Evolutionary conservation across 2,888 invertebrate species (phyloP).

Genomic region (Tupiocoris notatus): DNA sequence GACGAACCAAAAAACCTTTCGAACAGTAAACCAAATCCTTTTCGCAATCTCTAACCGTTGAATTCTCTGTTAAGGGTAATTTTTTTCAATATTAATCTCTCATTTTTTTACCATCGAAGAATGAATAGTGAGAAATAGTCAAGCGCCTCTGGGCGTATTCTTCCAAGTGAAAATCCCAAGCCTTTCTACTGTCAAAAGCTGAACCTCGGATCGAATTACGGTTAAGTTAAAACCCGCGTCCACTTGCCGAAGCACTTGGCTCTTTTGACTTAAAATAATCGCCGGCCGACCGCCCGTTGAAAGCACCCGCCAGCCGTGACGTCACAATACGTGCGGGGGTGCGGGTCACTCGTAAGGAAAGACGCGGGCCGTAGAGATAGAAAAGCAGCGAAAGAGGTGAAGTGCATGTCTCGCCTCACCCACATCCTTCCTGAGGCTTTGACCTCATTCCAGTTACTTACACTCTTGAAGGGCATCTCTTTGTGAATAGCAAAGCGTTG

Average conservation of each 20-base stretch:
- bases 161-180: background rate
- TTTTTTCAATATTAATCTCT: too few relatives aligned
- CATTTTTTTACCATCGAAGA: too few relatives aligned
- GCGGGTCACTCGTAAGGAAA: too few relatives aligned
- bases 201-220: background rate
- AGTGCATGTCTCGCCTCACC: slow-evolving; percentile 34
- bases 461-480: slow-evolving; percentile 16
- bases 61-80: too few relatives aligned
- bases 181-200: background rate
- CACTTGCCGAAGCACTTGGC: background rate
- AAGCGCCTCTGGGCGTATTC: too few relatives aligned
- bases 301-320: background rate
- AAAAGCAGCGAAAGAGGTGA: background rate
- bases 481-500: slow-evolving; percentile 25
- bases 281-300: background rate
- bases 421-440: slow-evolving; percentile 20
- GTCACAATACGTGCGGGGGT: background rate
- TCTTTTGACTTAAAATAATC: background rate
- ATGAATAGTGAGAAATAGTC: too few relatives aligned
- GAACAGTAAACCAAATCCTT: too few relatives aligned
- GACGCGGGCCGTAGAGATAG: too few relatives aligned
- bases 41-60: too few relatives aligned
- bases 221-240: background rate
- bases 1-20: background rate
- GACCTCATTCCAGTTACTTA: slow-evolving; percentile 40